These are phyloP conservation scores for Lates calcarifer DNA, from an alignment of 2,113 vertebrate species.

Conservation along the genomic window DNA sequence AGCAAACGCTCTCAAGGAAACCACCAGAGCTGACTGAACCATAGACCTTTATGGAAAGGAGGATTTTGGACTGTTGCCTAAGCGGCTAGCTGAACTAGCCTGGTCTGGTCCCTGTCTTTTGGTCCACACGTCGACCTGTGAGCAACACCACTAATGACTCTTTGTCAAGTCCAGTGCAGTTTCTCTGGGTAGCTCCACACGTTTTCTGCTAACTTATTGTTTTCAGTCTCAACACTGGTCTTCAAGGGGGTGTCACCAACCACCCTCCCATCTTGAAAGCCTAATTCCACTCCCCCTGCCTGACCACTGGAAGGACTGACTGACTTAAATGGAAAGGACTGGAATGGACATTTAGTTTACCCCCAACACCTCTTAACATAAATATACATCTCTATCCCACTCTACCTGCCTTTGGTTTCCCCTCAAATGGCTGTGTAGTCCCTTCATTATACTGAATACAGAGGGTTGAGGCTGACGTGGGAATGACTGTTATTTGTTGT, in stretches of 20 bases:
- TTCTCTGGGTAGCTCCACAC: constrained; percentile 71
- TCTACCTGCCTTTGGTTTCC: constrained; percentile 58
- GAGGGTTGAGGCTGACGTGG: constrained; percentile 45
- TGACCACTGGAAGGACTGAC: constrained; percentile 68
- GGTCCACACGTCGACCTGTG: constrained; percentile 67
- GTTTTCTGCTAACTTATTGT: constrained; percentile 86
- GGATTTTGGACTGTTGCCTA: constrained; percentile 64
- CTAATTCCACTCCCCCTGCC: constrained; percentile 50
- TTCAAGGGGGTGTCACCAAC: constrained; percentile 62
- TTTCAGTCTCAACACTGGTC: constrained; percentile 88
- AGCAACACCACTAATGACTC: constrained; percentile 82
- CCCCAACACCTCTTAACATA: constrained; percentile 42
- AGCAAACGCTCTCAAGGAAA: constrained; percentile 66
- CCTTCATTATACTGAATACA: constrained; percentile 45
- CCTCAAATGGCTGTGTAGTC: constrained; percentile 41
- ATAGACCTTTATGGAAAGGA: constrained; percentile 60
- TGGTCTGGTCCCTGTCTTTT: constrained; percentile 52
- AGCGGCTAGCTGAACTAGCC: constrained; percentile 61
- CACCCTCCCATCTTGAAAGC: constrained; percentile 62
- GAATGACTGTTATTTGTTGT: constrained; percentile 52
- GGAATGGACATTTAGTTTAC: constrained; percentile 71
- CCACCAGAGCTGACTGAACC: constrained; percentile 70
- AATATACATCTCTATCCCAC: constrained; percentile 24
- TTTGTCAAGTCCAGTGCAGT: constrained; percentile 69
- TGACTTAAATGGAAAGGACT: constrained; percentile 69